phyloP scores from a whole-genome alignment of 2,888 invertebrate genomes.

The Anagyrus pseudococci region DNA sequence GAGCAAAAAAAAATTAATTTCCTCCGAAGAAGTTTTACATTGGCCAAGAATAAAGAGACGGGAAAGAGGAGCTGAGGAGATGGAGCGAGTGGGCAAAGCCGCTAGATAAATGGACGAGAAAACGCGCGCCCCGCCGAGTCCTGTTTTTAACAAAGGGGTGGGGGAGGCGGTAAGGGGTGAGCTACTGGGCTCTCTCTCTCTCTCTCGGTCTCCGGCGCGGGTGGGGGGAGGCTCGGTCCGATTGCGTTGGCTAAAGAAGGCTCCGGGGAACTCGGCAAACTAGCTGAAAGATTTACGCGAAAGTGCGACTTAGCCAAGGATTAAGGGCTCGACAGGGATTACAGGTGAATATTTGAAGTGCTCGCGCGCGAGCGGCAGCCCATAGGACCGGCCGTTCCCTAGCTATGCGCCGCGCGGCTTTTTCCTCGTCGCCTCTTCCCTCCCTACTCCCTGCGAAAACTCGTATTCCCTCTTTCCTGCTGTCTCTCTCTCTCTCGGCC shows the following conservation, averaged over 20 bases:
- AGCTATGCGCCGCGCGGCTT: too few relatives aligned
- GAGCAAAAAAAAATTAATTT: conserved; percentile 12
- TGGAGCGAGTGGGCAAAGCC: neutral
- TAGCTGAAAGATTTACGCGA: conserved; percentile 34
- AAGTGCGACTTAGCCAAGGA: conserved; percentile 29
- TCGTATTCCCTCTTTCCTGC: neutral
- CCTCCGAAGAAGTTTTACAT: conserved; percentile 1
- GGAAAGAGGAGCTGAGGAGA: neutral
- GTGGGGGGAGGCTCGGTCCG: conserved; percentile 2
- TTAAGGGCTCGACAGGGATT: conserved; percentile 39
- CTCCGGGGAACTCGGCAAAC: conserved; percentile 31
- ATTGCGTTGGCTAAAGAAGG: conserved; percentile 30
- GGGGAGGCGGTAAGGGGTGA: too few relatives aligned
- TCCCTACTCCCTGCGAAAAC: neutral
- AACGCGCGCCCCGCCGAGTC: conserved; percentile 6
- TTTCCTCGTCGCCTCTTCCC: neutral
- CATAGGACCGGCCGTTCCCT: neutral
- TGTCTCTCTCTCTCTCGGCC: neutral
- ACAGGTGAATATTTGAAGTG: conserved; percentile 37
- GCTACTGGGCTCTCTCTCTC: too few relatives aligned
- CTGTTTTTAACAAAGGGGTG: conserved; percentile 15
- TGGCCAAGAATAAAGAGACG: too few relatives aligned
- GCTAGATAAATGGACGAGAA: conserved; percentile 15
- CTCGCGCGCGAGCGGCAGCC: conserved; percentile 5
- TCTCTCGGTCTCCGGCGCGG: too few relatives aligned